Evolutionary conservation across 1,140 invertebrate species (phyloP).

Genomic region (Dysdera silvatica): DNA sequence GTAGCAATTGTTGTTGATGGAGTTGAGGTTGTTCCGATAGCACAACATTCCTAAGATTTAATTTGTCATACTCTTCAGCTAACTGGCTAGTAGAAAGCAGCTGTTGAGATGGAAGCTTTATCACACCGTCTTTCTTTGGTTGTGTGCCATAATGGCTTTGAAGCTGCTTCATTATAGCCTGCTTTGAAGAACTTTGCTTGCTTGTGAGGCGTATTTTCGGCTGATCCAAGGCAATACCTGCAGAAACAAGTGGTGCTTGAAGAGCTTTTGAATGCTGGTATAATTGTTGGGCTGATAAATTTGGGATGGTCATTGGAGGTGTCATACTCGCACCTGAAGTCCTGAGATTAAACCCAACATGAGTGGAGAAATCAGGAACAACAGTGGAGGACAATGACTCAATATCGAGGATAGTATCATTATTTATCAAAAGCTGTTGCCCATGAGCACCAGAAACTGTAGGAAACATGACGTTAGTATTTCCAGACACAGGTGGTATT

Average conservation of each 20-base stretch:
- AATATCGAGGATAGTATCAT: conserved; percentile 18
- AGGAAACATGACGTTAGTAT: conserved; percentile 15
- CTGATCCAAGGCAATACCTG: background rate
- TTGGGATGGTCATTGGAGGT: background rate
- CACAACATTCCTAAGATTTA: conserved; percentile 28
- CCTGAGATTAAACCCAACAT: conserved; percentile 3
- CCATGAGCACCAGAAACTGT: conserved; percentile 6
- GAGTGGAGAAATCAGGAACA: conserved; percentile 14
- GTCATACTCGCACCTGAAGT: background rate
- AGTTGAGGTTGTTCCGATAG: conserved; percentile 37
- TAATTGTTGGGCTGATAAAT: conserved; percentile 15
- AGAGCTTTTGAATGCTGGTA: conserved; percentile 20
- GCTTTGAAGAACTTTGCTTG: background rate
- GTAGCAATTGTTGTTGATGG: conserved; percentile 38
- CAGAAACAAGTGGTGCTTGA: conserved; percentile 1
- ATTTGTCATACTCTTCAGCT: conserved; percentile 21
- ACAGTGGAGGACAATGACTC: conserved; percentile 13
- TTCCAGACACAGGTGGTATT: conserved; percentile 8
- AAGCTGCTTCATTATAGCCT: background rate
- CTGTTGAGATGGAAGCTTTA: conserved; percentile 28
- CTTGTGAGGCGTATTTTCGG: background rate
- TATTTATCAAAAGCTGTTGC: conserved; percentile 26
- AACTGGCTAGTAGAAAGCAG: conserved; percentile 10
- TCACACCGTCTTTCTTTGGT: conserved; percentile 14
- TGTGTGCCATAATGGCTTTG: conserved; percentile 1